A percentile compares a stretch with the other conserved stretches of the same genome.
Evolutionary conservation across 2,888 invertebrate genomes (phyloP).

Genomic region (Campoplex capitator): DNA sequence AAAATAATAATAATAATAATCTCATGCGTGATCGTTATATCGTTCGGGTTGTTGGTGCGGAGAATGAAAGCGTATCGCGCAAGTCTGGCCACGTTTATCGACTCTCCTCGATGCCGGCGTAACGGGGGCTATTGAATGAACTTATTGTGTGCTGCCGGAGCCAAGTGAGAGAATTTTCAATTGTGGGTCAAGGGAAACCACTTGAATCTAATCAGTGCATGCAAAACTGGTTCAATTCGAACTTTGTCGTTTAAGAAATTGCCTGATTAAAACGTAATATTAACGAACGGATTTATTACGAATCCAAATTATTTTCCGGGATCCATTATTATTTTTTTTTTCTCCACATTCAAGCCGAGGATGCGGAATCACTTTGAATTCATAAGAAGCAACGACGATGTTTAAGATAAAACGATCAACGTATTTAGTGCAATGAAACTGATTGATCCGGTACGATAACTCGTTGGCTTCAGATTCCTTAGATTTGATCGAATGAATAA

Average conservation of each 20-base stretch:
- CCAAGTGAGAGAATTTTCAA: conserved; percentile 70
- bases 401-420: not conserved
- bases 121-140: conserved; percentile 56
- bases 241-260: conserved; percentile 66
- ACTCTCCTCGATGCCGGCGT: conserved; percentile 24
- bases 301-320: not conserved
- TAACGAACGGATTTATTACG: not conserved
- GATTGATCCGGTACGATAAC: not conserved
- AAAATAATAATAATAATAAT: conserved; percentile 32
- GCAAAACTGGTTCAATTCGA: conserved; percentile 71
- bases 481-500: not conserved
- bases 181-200: conserved; percentile 74
- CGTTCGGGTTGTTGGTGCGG: not conserved
- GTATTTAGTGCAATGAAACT: not conserved
- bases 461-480: not conserved
- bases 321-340: not conserved
- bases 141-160: conserved; percentile 53
- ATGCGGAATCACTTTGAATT: not conserved
- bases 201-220: conserved; percentile 72
- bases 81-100: conserved; percentile 37
- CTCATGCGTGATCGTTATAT: conserved; percentile 6
- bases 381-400: not conserved
- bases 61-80: conserved; percentile 35
- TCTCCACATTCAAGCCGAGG: not conserved
- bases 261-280: conserved; percentile 5